These are phyloP conservation scores for Tachina fera DNA, from an alignment of 2,888 invertebrate species.

Conservation along the genomic window DNA sequence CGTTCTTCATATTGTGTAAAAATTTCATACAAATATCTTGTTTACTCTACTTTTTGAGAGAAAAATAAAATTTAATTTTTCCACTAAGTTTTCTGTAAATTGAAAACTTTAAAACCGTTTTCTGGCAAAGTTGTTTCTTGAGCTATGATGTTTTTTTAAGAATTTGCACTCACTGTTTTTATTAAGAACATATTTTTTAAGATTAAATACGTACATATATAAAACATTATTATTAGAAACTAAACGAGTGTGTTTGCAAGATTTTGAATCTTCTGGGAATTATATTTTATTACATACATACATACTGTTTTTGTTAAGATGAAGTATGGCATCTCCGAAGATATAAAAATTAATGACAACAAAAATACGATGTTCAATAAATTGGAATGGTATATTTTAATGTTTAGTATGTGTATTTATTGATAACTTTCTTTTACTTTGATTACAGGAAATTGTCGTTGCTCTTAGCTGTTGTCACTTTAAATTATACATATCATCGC, in stretches of 20 bases:
- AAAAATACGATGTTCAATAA: background rate
- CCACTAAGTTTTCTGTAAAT: too few relatives aligned
- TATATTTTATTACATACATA: background rate
- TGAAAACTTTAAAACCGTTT: too few relatives aligned
- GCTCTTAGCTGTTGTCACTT: background rate
- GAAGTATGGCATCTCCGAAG: background rate
- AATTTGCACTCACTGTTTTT: background rate
- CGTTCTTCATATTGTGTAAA: too few relatives aligned
- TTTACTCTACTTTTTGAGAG: too few relatives aligned
- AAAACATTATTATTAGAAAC: background rate
- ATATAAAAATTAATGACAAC: background rate
- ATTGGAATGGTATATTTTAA: constrained; percentile 14
- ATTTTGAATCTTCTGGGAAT: background rate
- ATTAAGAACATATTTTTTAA: background rate
- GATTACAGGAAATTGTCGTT: background rate
- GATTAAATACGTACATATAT: background rate
- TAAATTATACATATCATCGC: background rate
- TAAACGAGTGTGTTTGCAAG: background rate
- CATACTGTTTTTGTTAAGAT: background rate
- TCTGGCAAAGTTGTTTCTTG: too few relatives aligned
- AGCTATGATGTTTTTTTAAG: too few relatives aligned
- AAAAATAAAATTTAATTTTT: too few relatives aligned
- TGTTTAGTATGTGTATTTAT: background rate
- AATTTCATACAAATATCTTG: too few relatives aligned
- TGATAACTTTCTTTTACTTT: background rate